Conservation (phyloP, 2,797 vertebrate genomes). For the Eupleurogrammus muticus region DNA sequence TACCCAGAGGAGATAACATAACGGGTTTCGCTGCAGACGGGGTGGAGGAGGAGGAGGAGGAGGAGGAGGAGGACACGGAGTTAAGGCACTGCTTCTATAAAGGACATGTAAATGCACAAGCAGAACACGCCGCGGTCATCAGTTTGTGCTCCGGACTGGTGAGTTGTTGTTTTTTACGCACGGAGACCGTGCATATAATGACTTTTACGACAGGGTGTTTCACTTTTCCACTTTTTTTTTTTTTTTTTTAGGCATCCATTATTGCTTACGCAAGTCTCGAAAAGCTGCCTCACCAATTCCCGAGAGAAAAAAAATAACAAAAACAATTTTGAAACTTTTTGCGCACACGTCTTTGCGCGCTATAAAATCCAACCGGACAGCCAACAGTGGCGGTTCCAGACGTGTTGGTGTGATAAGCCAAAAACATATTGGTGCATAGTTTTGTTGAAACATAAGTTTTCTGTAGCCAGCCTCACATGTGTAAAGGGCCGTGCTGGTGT, state of each 20-base stretch:
- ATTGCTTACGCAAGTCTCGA: constrained; percentile 15
- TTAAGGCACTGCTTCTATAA: constrained; percentile 97
- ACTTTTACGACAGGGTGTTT: constrained; percentile 37
- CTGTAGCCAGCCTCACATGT: neutral
- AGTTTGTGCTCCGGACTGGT: constrained; percentile 99
- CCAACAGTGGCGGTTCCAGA: neutral
- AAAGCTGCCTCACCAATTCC: neutral
- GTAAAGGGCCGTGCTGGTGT: neutral
- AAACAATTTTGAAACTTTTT: neutral
- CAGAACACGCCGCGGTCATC: constrained; percentile 93
- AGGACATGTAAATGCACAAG: constrained; percentile 93
- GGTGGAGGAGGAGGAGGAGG: constrained; percentile 61
- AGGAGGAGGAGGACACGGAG: constrained; percentile 88
- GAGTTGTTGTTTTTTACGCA: constrained; percentile 87
- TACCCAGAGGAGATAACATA: constrained; percentile 82
- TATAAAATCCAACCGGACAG: neutral
- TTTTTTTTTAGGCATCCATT: constrained; percentile 4
- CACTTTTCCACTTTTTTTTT: constrained; percentile 23
- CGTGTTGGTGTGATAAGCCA: neutral
- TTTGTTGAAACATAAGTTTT: neutral
- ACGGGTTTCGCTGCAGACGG: constrained; percentile 83
- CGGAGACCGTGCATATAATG: constrained; percentile 37
- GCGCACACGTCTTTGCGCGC: constrained; percentile 20
- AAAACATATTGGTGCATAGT: neutral
- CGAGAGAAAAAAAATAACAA: no score